Conservation (phyloP, 2,797 vertebrate genomes). For the Lateolabrax maculatus region DNA sequence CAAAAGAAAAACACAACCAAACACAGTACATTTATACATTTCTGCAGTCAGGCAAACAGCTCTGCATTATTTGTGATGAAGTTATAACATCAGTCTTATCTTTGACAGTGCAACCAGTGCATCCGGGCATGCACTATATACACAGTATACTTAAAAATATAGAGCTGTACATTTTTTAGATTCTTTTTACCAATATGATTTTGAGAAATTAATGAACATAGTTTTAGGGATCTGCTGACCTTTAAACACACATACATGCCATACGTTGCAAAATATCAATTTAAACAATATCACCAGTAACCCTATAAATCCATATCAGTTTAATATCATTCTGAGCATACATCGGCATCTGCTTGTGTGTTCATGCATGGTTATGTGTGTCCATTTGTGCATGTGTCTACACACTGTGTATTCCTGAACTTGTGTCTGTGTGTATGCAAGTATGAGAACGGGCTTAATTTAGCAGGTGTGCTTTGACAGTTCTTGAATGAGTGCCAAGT, state of each 20-base stretch:
- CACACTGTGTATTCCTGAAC: slow-evolving; percentile 47
- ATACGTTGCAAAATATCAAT: not conserved
- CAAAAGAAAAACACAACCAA: not conserved
- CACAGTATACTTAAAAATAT: no score
- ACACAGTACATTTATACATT: not conserved
- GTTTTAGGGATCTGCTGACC: not conserved
- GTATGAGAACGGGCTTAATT: slow-evolving; percentile 84
- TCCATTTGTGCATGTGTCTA: slow-evolving; percentile 32
- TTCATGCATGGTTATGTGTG: slow-evolving; percentile 3
- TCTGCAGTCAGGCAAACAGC: not conserved
- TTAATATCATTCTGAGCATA: slow-evolving; percentile 39
- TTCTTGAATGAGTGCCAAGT: slow-evolving; percentile 87
- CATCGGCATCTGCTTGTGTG: slow-evolving; percentile 51
- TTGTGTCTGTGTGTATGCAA: slow-evolving; percentile 46
- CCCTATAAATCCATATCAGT: slow-evolving; percentile 22
- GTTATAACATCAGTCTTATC: not conserved
- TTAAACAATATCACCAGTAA: slow-evolving; percentile 18
- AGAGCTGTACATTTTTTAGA: not conserved
- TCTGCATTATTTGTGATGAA: no score
- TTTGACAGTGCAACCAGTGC: not conserved
- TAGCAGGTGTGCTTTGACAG: slow-evolving; percentile 89
- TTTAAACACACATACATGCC: not conserved
- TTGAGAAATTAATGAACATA: not conserved
- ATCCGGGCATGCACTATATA: no score
- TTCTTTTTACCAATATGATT: not conserved